phyloP scores from a whole-genome alignment of 2,888 invertebrate species.

The Cephus spinipes region DNA sequence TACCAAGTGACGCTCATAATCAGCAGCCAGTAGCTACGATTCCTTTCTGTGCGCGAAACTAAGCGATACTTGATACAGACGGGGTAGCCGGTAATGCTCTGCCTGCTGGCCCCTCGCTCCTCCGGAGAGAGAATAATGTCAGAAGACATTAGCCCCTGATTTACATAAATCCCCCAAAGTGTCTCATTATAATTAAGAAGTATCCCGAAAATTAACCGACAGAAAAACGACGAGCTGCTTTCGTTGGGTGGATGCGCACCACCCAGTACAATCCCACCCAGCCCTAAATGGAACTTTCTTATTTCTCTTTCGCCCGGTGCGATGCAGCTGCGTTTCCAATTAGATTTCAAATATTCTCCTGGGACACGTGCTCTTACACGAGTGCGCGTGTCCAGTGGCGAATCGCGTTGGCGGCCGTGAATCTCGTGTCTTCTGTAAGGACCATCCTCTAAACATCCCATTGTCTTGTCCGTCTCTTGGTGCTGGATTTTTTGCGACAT shows the following conservation, averaged over 20 bases:
- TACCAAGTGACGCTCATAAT: neutral
- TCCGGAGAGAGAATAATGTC: slow-evolving; percentile 52
- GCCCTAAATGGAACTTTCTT: neutral
- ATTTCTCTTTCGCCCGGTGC: neutral
- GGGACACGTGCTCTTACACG: neutral
- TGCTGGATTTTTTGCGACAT: slow-evolving; percentile 52
- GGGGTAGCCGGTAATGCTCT: neutral
- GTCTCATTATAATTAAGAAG: slow-evolving; percentile 65
- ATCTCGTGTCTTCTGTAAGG: slow-evolving; percentile 46
- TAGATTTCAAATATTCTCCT: neutral
- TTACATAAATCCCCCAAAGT: slow-evolving; percentile 62
- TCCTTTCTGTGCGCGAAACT: neutral
- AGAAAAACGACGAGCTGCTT: slow-evolving; percentile 44
- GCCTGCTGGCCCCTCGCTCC: neutral
- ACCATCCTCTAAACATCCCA: slow-evolving; percentile 63
- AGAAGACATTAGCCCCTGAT: slow-evolving; percentile 63
- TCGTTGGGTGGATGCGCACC: neutral
- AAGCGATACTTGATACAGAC: neutral
- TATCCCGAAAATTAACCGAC: slow-evolving; percentile 61
- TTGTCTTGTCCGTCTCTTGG: slow-evolving; percentile 64
- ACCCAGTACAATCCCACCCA: neutral
- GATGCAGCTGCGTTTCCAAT: neutral
- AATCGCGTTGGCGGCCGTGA: neutral
- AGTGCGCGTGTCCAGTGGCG: neutral
- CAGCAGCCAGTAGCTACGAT: neutral